A percentile compares a stretch with the other conserved stretches of the same genome.
These are phyloP conservation scores for Polymixis lichenea DNA, from an alignment of 2,888 invertebrate genomes.

Conservation along the genomic window DNA sequence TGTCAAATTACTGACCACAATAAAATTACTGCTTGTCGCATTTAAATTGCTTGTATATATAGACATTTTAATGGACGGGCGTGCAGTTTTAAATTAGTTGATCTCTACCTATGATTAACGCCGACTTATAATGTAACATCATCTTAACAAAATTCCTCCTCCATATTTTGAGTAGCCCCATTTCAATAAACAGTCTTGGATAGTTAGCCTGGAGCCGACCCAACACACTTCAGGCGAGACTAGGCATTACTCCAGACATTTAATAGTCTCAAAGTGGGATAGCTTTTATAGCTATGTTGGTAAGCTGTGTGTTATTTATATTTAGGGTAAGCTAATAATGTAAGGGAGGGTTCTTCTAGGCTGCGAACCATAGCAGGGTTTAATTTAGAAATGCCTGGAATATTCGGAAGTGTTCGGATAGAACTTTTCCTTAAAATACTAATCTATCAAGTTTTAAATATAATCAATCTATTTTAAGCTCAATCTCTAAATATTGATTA, in stretches of 20 bases:
- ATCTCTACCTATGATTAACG: too few species aligned
- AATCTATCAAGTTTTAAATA: background rate
- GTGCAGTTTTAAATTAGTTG: too few species aligned
- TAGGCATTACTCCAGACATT: background rate
- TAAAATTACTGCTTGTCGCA: too few species aligned
- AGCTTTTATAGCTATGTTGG: background rate
- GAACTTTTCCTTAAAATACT: too few species aligned
- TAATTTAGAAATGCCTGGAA: background rate
- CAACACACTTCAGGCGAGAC: slow-evolving; percentile 3
- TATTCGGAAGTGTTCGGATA: background rate
- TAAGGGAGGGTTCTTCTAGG: background rate
- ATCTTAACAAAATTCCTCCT: background rate
- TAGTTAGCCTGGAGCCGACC: background rate
- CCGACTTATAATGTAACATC: background rate
- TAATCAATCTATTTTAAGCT: background rate
- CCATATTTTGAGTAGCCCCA: background rate
- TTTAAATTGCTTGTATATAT: too few species aligned
- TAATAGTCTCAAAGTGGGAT: background rate
- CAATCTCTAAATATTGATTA: background rate
- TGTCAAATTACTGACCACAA: too few species aligned
- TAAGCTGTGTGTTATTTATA: slow-evolving; percentile 10
- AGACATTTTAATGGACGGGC: too few species aligned
- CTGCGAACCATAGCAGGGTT: background rate
- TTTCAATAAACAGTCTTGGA: slow-evolving; percentile 1
- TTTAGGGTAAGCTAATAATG: background rate